Evolutionary conservation across 2,888 invertebrate genomes (phyloP).

Genomic region (Drosophila anomalata): DNA sequence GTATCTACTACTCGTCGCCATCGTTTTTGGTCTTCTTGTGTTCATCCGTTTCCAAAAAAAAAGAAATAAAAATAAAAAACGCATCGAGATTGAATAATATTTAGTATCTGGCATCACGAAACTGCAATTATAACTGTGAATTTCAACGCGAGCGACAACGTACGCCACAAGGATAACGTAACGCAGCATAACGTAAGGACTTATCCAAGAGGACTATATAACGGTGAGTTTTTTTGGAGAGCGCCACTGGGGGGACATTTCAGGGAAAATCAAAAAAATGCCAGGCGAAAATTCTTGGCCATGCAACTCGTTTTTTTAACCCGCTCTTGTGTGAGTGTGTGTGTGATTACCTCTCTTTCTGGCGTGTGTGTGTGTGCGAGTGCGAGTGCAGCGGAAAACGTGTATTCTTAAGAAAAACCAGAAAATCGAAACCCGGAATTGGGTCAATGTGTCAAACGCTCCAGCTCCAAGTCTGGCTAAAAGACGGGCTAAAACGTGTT

Average conservation of each 20-base stretch:
- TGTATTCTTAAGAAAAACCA: slow-evolving; percentile 77
- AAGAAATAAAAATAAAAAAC: neutral
- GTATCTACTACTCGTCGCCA: slow-evolving; percentile 31
- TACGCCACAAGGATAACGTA: neutral
- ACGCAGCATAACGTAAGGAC: slow-evolving; percentile 6
- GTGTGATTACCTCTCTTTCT: slow-evolving; percentile 17
- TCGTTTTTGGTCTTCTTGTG: slow-evolving; percentile 21
- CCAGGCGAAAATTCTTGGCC: slow-evolving; percentile 57
- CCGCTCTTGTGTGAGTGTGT: slow-evolving; percentile 12
- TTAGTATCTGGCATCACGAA: slow-evolving; percentile 11
- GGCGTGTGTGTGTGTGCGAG: slow-evolving; percentile 24
- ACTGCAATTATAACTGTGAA: slow-evolving; percentile 19
- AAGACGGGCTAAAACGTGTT: slow-evolving; percentile 61
- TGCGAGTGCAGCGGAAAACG: slow-evolving; percentile 69
- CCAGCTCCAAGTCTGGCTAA: slow-evolving; percentile 44
- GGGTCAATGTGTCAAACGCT: slow-evolving; percentile 79
- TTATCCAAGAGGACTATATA: slow-evolving; percentile 16
- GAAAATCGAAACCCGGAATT: slow-evolving; percentile 81
- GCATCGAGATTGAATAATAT: slow-evolving; percentile 17
- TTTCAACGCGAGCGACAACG: slow-evolving; percentile 15
- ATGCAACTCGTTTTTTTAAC: slow-evolving; percentile 58
- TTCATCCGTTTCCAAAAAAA: slow-evolving; percentile 2
- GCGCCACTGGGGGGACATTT: slow-evolving; percentile 5
- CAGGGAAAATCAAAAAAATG: slow-evolving; percentile 27
- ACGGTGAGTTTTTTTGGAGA: slow-evolving; percentile 39